phyloP scores from a whole-genome alignment of 2,113 vertebrate genomes.

The Tauraco erythrolophus region DNA sequence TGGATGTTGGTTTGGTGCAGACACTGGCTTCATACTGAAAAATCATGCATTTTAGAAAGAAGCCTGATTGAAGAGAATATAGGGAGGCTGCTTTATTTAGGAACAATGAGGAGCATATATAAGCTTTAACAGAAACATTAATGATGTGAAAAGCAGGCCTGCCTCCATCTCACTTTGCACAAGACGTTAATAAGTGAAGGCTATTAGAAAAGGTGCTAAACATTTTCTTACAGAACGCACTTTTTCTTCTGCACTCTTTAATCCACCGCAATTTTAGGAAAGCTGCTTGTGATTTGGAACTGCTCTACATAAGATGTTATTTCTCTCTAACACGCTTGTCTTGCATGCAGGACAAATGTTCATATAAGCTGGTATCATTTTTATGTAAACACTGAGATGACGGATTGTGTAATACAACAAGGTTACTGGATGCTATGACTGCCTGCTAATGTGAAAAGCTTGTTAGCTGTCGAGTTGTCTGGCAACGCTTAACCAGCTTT shows the following conservation, averaged over 20 bases:
- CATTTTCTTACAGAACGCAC: not conserved
- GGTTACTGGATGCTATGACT: not conserved
- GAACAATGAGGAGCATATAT: rapidly evolving
- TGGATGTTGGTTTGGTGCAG: not conserved
- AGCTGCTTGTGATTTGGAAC: not conserved
- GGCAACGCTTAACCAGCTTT: not conserved
- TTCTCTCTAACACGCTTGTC: not conserved
- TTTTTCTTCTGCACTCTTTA: not conserved
- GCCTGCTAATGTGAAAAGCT: constrained; percentile 29
- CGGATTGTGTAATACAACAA: not conserved
- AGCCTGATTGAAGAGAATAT: not conserved
- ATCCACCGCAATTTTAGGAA: not conserved
- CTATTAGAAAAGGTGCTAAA: not conserved
- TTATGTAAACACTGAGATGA: not conserved
- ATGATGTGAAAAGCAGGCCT: not conserved
- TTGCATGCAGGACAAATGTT: not conserved
- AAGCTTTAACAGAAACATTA: not conserved
- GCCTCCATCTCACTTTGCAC: not conserved
- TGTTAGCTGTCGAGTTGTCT: constrained; percentile 19
- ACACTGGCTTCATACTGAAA: not conserved
- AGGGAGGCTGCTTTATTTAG: not conserved
- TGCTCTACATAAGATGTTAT: not conserved
- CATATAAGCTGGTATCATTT: not conserved
- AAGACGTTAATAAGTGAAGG: not conserved
- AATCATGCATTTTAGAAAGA: not conserved